Base-by-base conservation (phyloP, 2,113 vertebrate genomes). In the Hipposideros armiger region DNA sequence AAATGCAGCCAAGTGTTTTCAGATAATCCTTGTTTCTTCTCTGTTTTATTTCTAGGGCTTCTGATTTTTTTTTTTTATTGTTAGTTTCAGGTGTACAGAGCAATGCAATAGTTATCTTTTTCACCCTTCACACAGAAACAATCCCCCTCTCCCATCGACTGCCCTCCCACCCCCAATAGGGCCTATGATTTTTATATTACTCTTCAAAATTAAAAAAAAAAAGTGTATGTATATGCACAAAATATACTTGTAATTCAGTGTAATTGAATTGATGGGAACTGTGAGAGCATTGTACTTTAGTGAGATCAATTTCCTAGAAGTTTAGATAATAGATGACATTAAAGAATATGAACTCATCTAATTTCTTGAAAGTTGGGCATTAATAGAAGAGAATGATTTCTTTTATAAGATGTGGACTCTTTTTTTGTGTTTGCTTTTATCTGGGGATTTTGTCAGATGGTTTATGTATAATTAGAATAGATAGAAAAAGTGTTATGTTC, bases 291-390 rank as follows among this genome's bases (percentile, higher is more conserved):
- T 66, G 13, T 45, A 13, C 3, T 62, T 64, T 64, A 52, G 28
- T 56, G 16, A 80, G 62, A 87, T 89, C 2, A 77, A 10, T 77
- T 91, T 83, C 67, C 16, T 20, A 28, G 85, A 78, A 84, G 26
- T 9, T 32, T 56, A 74, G 13, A 19, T 95, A 93, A 62, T 26
- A 80, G n/a, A 86, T 82, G 87, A 30, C n/a, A 16, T 36, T 95
- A 90, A 88, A 72, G 54, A 88, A 62, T 30, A 86, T 54, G 90
- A 81, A 74, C 16, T 22, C 3, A 91, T 42, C 42, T 89, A 90
- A 91, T 47, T 92, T 95, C 69, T 83, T 95, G 64, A 93, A 98
- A 97, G 93, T 93, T 81, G 78, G 36, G 70, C 42, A 3, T 91
- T 11, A 60, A 77, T 67, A 66, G 67, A 73, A 22, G 1, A 81